Conservation (phyloP, 92 coral and sea anemone species). For the Epizoanthus illoricatus region DNA sequence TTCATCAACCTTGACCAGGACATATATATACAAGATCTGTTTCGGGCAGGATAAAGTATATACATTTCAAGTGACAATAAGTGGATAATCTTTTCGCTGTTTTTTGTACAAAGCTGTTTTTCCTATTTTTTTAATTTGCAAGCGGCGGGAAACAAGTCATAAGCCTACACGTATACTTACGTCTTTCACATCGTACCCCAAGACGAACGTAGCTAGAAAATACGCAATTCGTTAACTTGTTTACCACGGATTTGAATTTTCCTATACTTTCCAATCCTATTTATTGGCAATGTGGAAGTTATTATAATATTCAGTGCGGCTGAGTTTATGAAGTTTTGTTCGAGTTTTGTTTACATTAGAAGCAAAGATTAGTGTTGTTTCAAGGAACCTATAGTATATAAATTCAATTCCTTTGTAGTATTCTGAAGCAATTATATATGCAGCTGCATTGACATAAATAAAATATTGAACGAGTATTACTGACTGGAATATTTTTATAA, state of each 20-base stretch:
- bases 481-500: neutral
- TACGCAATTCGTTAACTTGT: neutral
- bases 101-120: neutral
- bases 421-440: neutral
- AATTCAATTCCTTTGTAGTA: constrained; percentile 10
- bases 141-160: neutral
- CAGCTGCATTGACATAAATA: neutral
- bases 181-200: neutral
- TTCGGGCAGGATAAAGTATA: neutral
- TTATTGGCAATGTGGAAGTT: neutral
- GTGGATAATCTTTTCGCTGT: neutral
- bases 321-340: neutral
- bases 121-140: neutral
- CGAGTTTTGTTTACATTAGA: neutral
- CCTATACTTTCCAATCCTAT: neutral
- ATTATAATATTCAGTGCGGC: neutral
- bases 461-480: neutral
- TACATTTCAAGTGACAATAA: neutral
- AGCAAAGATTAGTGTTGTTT: neutral
- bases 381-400: neutral
- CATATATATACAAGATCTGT: too few species aligned
- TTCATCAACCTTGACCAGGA: too few species aligned
- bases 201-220: neutral
- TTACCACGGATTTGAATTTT: neutral
- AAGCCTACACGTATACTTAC: neutral